Base-by-base conservation (phyloP, 2,888 invertebrate species). In the Apamea sordens region DNA sequence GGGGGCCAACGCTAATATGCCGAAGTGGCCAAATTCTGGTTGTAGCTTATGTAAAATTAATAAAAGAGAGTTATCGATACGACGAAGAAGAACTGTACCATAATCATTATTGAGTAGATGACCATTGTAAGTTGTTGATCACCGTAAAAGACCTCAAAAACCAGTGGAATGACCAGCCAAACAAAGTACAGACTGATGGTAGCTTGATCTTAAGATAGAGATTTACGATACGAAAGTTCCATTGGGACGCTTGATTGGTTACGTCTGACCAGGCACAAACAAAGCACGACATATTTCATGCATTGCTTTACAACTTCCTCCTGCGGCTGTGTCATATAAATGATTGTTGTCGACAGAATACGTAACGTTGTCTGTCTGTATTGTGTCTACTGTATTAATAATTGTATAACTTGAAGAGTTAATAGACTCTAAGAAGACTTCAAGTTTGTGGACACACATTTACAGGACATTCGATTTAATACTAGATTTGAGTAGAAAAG, bases 181-280 rank as follows among this genome's bases (percentile, higher is more conserved):
- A 15, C 73, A 18, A 73, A 56, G 24, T 44, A 28, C 32, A 59
- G 2, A 8, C 8, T 24, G 11, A 59, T 32, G 18, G 5, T 10
- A 32, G n/a, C 47, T 47, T 21, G 36, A 80, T 73, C 64, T 79
- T 36, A 64, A 79, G 74, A 79, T 79, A 28, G 28, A 36, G 3
- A 24, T 65, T 65, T 64, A 74, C n/a, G 77, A 76, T 77, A 78
- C 56, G 79, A 87, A 72, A 87, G 59, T 76, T 70, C 50, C 67
- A 61, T 72, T 13, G 21, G 24, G 15, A 69, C 68, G 67, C 59
- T 79, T 78, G 76, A 87, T 85, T 85, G 77, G 89, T 88, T 90
- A 84, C 89, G 85, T 84, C 71, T 85, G 90, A 89, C 86, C 78
- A 87, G 80, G 68, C 85, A 75, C 71, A 69, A 76, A 91, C 91